phyloP scores from a whole-genome alignment of 2,888 invertebrate species.

The Byasa hedistus region DNA sequence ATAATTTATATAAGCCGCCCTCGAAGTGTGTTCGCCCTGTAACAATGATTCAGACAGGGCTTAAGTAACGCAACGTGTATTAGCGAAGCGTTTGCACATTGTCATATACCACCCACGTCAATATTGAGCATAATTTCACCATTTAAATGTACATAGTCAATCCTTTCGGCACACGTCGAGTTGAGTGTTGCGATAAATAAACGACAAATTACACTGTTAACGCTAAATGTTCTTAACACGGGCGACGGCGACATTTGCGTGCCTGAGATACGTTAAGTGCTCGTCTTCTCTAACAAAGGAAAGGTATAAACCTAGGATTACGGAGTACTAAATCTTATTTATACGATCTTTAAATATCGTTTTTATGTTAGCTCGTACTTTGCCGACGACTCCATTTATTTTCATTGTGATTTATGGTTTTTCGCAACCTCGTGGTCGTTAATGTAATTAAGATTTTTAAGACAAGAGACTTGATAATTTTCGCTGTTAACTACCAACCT shows the following conservation, averaged over 20 bases:
- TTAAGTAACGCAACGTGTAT: slow-evolving; percentile 42
- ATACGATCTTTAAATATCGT: neutral
- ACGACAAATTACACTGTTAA: slow-evolving; percentile 69
- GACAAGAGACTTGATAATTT: no score
- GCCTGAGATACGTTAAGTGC: slow-evolving; percentile 61
- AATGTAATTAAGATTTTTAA: no score
- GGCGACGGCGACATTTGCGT: slow-evolving; percentile 67
- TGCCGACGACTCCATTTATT: no score
- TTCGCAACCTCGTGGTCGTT: no score
- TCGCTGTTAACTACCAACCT: no score
- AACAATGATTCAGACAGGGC: slow-evolving; percentile 33
- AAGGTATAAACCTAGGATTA: slow-evolving; percentile 18
- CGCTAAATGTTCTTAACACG: slow-evolving; percentile 55
- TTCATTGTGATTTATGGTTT: no score
- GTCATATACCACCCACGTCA: slow-evolving; percentile 71
- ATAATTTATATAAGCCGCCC: slow-evolving; percentile 29
- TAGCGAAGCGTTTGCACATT: slow-evolving; percentile 64
- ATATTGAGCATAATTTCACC: slow-evolving; percentile 67
- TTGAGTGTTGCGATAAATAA: slow-evolving; percentile 66
- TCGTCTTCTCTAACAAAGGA: slow-evolving; percentile 34
- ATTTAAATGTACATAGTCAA: slow-evolving; percentile 66
- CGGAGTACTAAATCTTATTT: slow-evolving; percentile 12
- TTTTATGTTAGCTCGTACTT: slow-evolving; percentile 1
- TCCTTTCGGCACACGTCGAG: slow-evolving; percentile 68
- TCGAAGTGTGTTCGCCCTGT: slow-evolving; percentile 26